These are phyloP conservation scores for Tolypeutes matacus DNA, from an alignment of 2,797 vertebrate genomes.

Conservation along the genomic window DNA sequence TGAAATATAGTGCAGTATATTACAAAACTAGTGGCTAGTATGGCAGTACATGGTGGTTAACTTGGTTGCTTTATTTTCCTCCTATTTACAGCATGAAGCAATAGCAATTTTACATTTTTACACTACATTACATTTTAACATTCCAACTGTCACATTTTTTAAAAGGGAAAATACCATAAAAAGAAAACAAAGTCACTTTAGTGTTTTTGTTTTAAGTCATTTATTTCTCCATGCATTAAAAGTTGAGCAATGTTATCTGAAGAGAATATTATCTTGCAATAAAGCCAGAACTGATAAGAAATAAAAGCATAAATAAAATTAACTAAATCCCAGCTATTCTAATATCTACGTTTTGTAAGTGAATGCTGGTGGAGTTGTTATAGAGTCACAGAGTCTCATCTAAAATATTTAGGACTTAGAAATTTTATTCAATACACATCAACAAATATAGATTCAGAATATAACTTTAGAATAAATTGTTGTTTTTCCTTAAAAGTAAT, in stretches of 20 bases:
- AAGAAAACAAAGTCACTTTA: conserved; percentile 37
- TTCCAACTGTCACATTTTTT: neutral
- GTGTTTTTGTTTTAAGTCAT: conserved; percentile 56
- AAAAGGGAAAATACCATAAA: conserved; percentile 24
- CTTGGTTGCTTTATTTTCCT: neutral
- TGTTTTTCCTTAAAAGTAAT: conserved; percentile 23
- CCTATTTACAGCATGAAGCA: neutral
- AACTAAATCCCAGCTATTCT: conserved; percentile 55
- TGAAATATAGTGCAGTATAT: neutral
- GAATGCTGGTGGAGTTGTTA: neutral
- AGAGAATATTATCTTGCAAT: conserved; percentile 68
- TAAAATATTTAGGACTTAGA: conserved; percentile 56
- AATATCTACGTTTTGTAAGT: neutral
- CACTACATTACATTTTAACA: no score
- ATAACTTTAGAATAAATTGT: conserved; percentile 53
- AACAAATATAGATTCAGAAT: conserved; percentile 35
- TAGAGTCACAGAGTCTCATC: neutral
- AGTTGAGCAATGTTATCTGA: conserved; percentile 65
- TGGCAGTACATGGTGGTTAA: neutral
- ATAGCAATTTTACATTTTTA: conserved; percentile 55
- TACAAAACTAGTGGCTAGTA: neutral
- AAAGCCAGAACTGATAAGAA: conserved; percentile 72
- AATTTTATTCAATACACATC: neutral
- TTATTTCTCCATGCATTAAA: conserved; percentile 64
- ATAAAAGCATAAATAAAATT: conserved; percentile 67